Evolutionary conservation across 2,888 invertebrate species (phyloP).

Genomic region (Elegia similella): DNA sequence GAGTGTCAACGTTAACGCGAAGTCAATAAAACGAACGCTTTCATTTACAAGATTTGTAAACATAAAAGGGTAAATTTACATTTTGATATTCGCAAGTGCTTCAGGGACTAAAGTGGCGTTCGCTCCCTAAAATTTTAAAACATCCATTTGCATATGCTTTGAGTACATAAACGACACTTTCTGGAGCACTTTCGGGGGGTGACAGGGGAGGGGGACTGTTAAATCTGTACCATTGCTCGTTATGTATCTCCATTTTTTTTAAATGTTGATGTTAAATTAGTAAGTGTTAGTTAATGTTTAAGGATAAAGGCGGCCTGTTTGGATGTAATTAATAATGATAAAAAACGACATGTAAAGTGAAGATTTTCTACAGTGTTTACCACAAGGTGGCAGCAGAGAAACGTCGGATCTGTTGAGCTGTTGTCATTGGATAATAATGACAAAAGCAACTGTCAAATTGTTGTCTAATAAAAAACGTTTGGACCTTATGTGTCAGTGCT

Average conservation of each 20-base stretch:
- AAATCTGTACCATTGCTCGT: conserved; percentile 22
- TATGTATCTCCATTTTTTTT: conserved; percentile 13
- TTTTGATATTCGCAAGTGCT: conserved; percentile 80
- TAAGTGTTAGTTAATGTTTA: not conserved
- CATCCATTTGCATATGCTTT: conserved; percentile 81
- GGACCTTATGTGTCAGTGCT: too few relatives aligned
- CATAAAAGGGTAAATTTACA: conserved; percentile 82
- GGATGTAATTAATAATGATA: too few relatives aligned
- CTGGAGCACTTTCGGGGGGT: conserved; percentile 64
- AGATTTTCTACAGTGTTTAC: too few relatives aligned
- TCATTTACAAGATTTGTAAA: conserved; percentile 80
- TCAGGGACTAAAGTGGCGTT: conserved; percentile 75
- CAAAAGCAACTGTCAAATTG: too few relatives aligned
- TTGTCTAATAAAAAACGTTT: too few relatives aligned
- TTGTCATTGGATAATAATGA: too few relatives aligned
- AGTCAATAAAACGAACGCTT: conserved; percentile 77
- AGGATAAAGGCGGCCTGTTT: not conserved
- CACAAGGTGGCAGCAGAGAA: too few relatives aligned
- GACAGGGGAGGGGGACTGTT: conserved; percentile 28
- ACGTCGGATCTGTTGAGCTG: too few relatives aligned
- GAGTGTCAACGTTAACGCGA: conserved; percentile 47
- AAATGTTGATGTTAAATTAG: not conserved
- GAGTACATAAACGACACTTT: conserved; percentile 81
- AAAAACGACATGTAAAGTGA: too few relatives aligned
- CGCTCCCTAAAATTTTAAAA: conserved; percentile 81